Percentiles rank a stretch among this genome's conserved stretches.
Evolutionary conservation across 1,140 invertebrate genomes (phyloP).

Genomic region (Psix sp.): DNA sequence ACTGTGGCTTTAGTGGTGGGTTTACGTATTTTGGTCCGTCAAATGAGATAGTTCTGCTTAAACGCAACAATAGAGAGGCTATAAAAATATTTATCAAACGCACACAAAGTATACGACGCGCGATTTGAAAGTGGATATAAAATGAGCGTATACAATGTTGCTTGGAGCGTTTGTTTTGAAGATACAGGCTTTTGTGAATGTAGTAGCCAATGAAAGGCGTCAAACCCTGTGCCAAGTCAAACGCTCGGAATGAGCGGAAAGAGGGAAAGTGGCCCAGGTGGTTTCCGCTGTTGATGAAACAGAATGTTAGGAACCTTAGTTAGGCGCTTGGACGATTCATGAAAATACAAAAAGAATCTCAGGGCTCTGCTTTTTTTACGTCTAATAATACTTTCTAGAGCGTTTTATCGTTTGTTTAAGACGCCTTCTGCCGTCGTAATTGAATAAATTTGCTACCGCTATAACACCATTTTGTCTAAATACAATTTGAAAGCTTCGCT

Average conservation of each 20-base stretch:
- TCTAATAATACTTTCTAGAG: slow-evolving; percentile 49
- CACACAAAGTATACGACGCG: slow-evolving; percentile 14
- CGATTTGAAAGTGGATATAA: slow-evolving; percentile 25
- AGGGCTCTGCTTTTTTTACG: slow-evolving; percentile 9
- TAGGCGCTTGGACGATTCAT: slow-evolving; percentile 15
- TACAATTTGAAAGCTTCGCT: slow-evolving; percentile 37
- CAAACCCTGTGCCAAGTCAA: slow-evolving; percentile 41
- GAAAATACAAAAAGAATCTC: slow-evolving; percentile 15
- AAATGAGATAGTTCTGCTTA: slow-evolving; percentile 6
- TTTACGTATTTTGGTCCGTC: slow-evolving; percentile 2
- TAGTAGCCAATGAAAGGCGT: slow-evolving; percentile 13
- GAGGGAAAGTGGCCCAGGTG: neutral
- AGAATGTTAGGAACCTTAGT: slow-evolving; percentile 13
- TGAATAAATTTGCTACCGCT: slow-evolving; percentile 42
- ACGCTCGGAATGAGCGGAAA: slow-evolving; percentile 17
- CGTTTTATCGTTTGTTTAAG: neutral
- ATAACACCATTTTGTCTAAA: slow-evolving; percentile 44
- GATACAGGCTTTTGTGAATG: too few relatives aligned
- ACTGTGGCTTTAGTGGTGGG: slow-evolving; percentile 27
- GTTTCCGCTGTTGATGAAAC: neutral
- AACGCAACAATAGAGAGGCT: slow-evolving; percentile 29
- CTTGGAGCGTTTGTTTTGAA: too few relatives aligned
- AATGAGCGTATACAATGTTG: slow-evolving; percentile 37
- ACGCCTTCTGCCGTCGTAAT: slow-evolving; percentile 13
- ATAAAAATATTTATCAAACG: slow-evolving; percentile 43